Percentiles rank a stretch among this genome's conserved stretches.
Evolutionary conservation across 2,797 vertebrate genomes (phyloP).

Genomic region (Glossophaga mutica): DNA sequence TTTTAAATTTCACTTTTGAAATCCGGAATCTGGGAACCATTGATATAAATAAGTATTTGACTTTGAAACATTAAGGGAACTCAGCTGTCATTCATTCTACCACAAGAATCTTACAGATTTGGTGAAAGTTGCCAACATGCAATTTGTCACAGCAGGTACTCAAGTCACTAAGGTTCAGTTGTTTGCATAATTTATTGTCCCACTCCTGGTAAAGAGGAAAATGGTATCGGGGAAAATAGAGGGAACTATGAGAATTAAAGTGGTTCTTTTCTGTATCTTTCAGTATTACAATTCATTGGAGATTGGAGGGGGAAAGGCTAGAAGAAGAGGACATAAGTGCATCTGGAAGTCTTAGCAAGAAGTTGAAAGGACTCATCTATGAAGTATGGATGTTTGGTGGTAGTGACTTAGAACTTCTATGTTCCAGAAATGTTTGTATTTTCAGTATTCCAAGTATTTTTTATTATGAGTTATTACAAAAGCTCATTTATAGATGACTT

Average conservation of each 20-base stretch:
- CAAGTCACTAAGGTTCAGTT: neutral
- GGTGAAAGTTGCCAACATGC: slow-evolving; percentile 2
- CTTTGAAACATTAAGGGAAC: slow-evolving; percentile 26
- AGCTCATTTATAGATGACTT: neutral
- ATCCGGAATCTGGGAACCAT: slow-evolving; percentile 9
- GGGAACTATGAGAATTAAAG: neutral
- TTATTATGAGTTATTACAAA: neutral
- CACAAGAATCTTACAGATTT: slow-evolving; percentile 62
- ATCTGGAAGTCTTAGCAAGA: neutral
- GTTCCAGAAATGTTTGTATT: neutral
- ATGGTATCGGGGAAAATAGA: neutral
- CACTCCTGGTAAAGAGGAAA: neutral
- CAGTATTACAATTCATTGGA: neutral
- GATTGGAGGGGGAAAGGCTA: neutral
- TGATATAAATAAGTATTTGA: neutral
- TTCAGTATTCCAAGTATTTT: neutral
- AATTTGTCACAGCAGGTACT: neutral
- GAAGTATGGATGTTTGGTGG: neutral
- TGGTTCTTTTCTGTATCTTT: neutral
- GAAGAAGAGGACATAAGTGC: neutral
- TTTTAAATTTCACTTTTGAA: slow-evolving; percentile 54
- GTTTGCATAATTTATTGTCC: slow-evolving; percentile 23
- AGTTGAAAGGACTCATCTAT: neutral
- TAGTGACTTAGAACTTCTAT: neutral
- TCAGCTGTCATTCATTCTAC: slow-evolving; percentile 28